phyloP scores from a whole-genome alignment of 2,797 vertebrate genomes.

The Enteromius argenteus region DNA sequence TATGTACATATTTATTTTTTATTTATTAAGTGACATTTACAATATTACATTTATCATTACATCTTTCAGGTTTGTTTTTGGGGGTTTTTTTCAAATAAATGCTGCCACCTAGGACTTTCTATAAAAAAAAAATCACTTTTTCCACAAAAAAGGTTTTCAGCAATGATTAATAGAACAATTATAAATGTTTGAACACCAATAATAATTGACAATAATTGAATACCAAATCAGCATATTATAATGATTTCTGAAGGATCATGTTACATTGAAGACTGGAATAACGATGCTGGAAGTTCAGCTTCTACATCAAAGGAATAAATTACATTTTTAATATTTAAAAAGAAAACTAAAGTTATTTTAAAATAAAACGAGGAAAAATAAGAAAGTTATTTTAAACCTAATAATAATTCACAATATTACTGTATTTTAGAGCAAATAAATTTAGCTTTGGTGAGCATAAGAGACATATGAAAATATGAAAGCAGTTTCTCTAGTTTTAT shows the following conservation, averaged over 20 bases:
- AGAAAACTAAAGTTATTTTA: background rate
- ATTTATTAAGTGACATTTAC: background rate
- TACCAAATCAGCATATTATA: background rate
- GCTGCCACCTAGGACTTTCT: background rate
- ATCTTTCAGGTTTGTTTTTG: no score
- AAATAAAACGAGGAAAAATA: no score
- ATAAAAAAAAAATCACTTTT: background rate
- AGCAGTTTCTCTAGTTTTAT: background rate
- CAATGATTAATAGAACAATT: background rate
- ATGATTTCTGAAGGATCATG: background rate
- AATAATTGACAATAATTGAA: background rate
- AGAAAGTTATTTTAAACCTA: background rate
- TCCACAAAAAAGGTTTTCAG: background rate
- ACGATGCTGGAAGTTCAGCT: background rate
- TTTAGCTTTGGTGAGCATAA: background rate
- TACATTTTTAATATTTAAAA: background rate
- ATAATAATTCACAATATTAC: background rate
- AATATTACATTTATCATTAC: background rate
- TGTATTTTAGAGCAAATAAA: background rate
- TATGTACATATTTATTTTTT: background rate
- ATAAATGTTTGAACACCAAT: background rate
- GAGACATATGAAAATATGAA: background rate
- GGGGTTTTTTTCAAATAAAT: background rate
- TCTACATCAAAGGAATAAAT: background rate
- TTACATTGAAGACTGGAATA: background rate